Base-by-base conservation (phyloP, 2,888 invertebrate species). In the Sesia apiformis region DNA sequence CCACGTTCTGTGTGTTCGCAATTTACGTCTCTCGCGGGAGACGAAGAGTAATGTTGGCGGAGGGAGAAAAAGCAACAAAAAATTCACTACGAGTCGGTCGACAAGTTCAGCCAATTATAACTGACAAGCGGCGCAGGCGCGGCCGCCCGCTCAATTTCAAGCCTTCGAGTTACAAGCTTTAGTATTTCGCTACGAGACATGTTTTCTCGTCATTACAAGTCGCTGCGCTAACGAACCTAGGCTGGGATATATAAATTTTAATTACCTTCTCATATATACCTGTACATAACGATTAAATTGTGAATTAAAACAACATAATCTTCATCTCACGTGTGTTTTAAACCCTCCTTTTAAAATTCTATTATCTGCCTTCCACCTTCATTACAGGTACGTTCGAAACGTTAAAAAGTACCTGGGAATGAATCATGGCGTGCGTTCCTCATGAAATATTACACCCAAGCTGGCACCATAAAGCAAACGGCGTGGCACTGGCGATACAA, bases 81-180 rank as follows among this genome's bases (percentile, higher is more conserved):
- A 78, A 62, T 57, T 68, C 65, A 65, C 78, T 69, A 78, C 78
- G 79, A 81, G 71, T 76, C 76, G 74, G 72, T 79, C 84, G 85
- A 89, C 88, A 87, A 87, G 87, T 84, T 87, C 85, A 85, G 84
- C 88, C 89, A 90, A 90, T 90, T 90, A 90, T 87, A 89, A 84
- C 79, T 87, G 89, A 90, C 88, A 84, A 79, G 83, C 78, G 74
- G 74, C 79, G 79, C 81, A 79, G 76, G 78, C 80, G 80, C 78
- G 78, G 76, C 80, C 75, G 78, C 72, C 69, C 69, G 76, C 70
- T 78, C 78, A 81, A 80, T 81, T 81, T 80, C 74, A 78, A 81
- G 76, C 77, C 75, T 76, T 72, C 76, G 70, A 70, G 67, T 62
- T 63, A 60, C 57, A 60, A 57, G 63, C 66, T 62, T 68, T 63